These are phyloP conservation scores for Lordiphosa stackelbergi DNA, from an alignment of 1,140 invertebrate genomes.

Conservation along the genomic window DNA sequence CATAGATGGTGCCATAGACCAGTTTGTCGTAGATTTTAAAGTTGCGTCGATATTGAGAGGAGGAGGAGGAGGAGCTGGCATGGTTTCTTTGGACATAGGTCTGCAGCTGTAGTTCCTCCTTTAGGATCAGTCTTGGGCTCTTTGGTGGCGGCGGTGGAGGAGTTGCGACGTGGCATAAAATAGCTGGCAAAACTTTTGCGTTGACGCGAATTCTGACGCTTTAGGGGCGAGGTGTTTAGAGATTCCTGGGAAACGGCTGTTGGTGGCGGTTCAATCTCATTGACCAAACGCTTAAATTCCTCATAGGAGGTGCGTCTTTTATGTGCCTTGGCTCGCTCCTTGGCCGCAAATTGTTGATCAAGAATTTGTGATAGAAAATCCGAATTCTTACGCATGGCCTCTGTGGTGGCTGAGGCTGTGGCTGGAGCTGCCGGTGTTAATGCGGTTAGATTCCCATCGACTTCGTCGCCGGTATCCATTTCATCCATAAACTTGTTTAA, in stretches of 20 bases:
- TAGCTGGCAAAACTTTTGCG: conserved; percentile 71
- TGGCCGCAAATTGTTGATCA: conserved; percentile 68
- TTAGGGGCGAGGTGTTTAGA: conserved; percentile 38
- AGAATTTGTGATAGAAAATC: conserved; percentile 76
- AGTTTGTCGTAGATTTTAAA: conserved; percentile 76
- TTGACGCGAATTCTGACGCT: conserved; percentile 72
- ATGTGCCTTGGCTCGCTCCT: conserved; percentile 72
- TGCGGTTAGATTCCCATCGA: conserved; percentile 35
- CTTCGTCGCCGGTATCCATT: conserved; percentile 59
- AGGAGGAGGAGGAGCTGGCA: not conserved
- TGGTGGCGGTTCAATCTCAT: conserved; percentile 58
- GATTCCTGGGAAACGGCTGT: not conserved
- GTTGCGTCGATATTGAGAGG: conserved; percentile 55
- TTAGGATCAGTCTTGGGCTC: conserved; percentile 49
- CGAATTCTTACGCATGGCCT: conserved; percentile 74
- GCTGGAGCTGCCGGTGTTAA: conserved; percentile 15
- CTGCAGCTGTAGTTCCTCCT: conserved; percentile 38
- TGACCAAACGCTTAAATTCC: conserved; percentile 75
- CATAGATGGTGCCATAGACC: conserved; percentile 75
- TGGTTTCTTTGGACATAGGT: conserved; percentile 28
- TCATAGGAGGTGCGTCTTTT: conserved; percentile 76
- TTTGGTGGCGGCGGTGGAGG: conserved; percentile 23
- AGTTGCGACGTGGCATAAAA: conserved; percentile 63
- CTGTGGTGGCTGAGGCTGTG: conserved; percentile 38
- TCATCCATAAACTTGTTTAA: conserved; percentile 69